These are phyloP conservation scores for Enteromius radiatus DNA, from an alignment of 2,797 vertebrate species.

Conservation along the genomic window DNA sequence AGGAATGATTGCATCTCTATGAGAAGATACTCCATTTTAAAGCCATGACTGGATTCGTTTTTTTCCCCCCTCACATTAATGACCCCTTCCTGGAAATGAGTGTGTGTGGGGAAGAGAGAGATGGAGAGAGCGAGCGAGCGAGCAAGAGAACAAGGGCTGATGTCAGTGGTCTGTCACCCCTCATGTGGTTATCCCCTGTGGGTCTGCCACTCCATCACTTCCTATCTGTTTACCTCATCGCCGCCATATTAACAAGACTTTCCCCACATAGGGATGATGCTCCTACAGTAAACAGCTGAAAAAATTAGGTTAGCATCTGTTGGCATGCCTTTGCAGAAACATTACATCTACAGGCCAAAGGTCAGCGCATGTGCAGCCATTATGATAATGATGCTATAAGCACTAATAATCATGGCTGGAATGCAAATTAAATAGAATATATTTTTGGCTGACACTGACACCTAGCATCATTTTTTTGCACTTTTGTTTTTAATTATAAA, in stretches of 20 bases:
- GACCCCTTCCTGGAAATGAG: slow-evolving; percentile 73
- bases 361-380: slow-evolving; percentile 30
- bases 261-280: slow-evolving; percentile 17
- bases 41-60: slow-evolving; percentile 73
- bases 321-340: background rate
- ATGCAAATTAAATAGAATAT: background rate
- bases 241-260: slow-evolving; percentile 60
- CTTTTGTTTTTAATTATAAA: background rate
- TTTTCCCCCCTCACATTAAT: slow-evolving; percentile 74
- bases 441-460: background rate
- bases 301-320: slow-evolving; percentile 13
- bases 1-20: slow-evolving; percentile 74
- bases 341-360: slow-evolving; percentile 34
- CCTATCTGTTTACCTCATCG: slow-evolving; percentile 64
- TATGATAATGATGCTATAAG: slow-evolving; percentile 16
- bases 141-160: slow-evolving; percentile 60
- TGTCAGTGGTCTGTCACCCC: slow-evolving; percentile 64
- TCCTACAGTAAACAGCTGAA: slow-evolving; percentile 13
- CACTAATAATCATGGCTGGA: background rate
- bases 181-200: slow-evolving; percentile 59
- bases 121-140: slow-evolving; percentile 40
- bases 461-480: background rate
- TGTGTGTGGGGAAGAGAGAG: slow-evolving; percentile 39
- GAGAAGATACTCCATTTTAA: slow-evolving; percentile 73
- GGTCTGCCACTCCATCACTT: slow-evolving; percentile 62